phyloP scores from a whole-genome alignment of 2,113 vertebrate species.

The Thomomys bottae region DNA sequence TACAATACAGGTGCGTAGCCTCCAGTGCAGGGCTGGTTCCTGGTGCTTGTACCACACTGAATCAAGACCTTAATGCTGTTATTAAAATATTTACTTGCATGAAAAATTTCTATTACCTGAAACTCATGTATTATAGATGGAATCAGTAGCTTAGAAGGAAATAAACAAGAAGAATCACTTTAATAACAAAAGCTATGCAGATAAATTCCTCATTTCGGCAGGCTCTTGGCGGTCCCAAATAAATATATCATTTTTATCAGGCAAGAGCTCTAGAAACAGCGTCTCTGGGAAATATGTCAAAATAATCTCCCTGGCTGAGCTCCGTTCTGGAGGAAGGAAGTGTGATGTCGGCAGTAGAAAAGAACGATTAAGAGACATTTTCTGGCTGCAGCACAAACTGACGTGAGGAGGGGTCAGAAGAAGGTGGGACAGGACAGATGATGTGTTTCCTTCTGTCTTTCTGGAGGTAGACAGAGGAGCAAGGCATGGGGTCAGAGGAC shows the following conservation, averaged over 20 bases:
- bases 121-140: slow-evolving; percentile 79
- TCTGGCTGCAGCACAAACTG: background rate
- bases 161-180: slow-evolving; percentile 79
- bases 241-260: slow-evolving; percentile 82
- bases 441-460: background rate
- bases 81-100: slow-evolving; percentile 78
- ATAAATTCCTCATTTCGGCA: slow-evolving; percentile 79
- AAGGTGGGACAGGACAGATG: too few species aligned
- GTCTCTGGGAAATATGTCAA: slow-evolving; percentile 75
- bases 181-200: slow-evolving; percentile 78
- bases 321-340: slow-evolving; percentile 67
- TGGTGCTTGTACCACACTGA: background rate
- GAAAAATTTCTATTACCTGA: slow-evolving; percentile 75
- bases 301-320: slow-evolving; percentile 60
- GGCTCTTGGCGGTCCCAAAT: slow-evolving; percentile 75
- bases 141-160: slow-evolving; percentile 75
- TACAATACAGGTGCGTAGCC: background rate
- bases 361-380: slow-evolving; percentile 24
- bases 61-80: slow-evolving; percentile 74
- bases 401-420: background rate
- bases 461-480: fast-evolving
- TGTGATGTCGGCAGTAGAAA: background rate
- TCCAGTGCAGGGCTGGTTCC: background rate
- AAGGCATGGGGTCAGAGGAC: background rate
- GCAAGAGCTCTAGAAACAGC: slow-evolving; percentile 65